phyloP scores from a whole-genome alignment of 2,888 invertebrate genomes.

The Drosophila neotestacea region DNA sequence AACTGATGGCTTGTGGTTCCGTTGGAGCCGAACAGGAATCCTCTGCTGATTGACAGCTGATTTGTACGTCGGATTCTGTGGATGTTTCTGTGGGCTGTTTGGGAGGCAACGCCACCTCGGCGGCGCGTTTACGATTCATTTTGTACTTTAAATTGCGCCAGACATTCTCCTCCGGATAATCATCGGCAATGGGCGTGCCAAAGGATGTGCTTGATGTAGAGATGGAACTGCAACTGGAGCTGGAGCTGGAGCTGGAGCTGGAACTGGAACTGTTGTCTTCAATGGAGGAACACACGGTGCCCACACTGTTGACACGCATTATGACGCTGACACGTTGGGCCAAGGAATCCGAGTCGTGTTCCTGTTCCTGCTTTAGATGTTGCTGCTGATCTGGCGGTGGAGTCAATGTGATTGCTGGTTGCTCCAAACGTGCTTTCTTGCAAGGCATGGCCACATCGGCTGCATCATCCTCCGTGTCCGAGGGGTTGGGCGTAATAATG shows the following conservation, averaged over 20 bases:
- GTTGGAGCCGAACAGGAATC: conserved; percentile 4
- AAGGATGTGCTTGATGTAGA: conserved; percentile 20
- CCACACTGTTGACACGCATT: conserved; percentile 93
- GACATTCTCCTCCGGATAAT: conserved; percentile 82
- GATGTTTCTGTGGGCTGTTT: conserved; percentile 2
- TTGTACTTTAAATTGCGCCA: conserved; percentile 85
- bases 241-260: conserved; percentile 78
- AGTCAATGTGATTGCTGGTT: conserved; percentile 79
- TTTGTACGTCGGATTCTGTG: conserved; percentile 19
- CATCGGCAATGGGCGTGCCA: conserved; percentile 66
- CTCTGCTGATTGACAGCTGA: conserved; percentile 15
- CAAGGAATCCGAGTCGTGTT: conserved; percentile 33
- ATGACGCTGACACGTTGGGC: conserved; percentile 90
- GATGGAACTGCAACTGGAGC: conserved; percentile 42
- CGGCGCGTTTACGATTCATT: conserved; percentile 83
- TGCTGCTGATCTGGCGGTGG: conserved; percentile 81
- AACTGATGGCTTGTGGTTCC: not conserved
- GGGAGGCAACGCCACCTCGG: conserved; percentile 53
- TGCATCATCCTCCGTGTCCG: conserved; percentile 92
- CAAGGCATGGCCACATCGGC: conserved; percentile 86
- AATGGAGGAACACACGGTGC: conserved; percentile 87
- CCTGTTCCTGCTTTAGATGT: conserved; percentile 57
- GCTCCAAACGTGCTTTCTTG: conserved; percentile 84
- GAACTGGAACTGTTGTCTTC: conserved; percentile 77
- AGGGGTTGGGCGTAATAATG: conserved; percentile 92